Evolutionary conservation across 1,140 invertebrate genomes (phyloP).

Genomic region (Capitella teleta): DNA sequence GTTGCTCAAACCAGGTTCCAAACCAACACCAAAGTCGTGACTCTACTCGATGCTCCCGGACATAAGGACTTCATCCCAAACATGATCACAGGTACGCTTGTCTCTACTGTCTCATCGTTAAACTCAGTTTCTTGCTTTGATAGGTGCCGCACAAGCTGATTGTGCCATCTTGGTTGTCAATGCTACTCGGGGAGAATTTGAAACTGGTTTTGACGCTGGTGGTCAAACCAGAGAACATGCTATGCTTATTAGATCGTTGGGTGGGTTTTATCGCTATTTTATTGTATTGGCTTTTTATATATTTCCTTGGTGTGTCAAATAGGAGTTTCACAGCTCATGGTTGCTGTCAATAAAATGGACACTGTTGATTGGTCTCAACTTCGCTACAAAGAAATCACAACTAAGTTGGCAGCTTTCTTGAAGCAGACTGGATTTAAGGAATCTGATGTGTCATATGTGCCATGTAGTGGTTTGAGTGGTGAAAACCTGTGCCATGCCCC

Average conservation of each 20-base stretch:
- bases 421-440: slow-evolving; percentile 92
- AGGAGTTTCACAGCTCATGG: slow-evolving; percentile 82
- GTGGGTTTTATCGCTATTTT: slow-evolving; percentile 53
- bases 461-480: slow-evolving; percentile 87
- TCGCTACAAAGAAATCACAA: slow-evolving; percentile 70
- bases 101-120: background rate
- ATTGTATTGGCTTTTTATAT: background rate
- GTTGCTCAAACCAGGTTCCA: slow-evolving; percentile 85
- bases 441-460: slow-evolving; percentile 76
- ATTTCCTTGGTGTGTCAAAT: background rate
- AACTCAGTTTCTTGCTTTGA: background rate
- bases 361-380: slow-evolving; percentile 95
- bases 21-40: slow-evolving; percentile 98
- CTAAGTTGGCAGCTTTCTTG: slow-evolving; percentile 75
- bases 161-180: slow-evolving; percentile 95
- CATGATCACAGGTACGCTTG: slow-evolving; percentile 62
- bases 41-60: slow-evolving; percentile 96
- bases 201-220: slow-evolving; percentile 98
- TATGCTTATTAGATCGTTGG: slow-evolving; percentile 98
- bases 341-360: slow-evolving; percentile 99
- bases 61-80: slow-evolving; percentile 99
- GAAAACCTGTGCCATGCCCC: slow-evolving; percentile 73
- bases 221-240: slow-evolving; percentile 99
- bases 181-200: slow-evolving; percentile 98
- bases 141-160: slow-evolving; percentile 75